Evolutionary conservation across 2,888 invertebrate species (phyloP), one percentile per base, ranked within the genome.

Genomic region (Sisyra nigra): DNA sequence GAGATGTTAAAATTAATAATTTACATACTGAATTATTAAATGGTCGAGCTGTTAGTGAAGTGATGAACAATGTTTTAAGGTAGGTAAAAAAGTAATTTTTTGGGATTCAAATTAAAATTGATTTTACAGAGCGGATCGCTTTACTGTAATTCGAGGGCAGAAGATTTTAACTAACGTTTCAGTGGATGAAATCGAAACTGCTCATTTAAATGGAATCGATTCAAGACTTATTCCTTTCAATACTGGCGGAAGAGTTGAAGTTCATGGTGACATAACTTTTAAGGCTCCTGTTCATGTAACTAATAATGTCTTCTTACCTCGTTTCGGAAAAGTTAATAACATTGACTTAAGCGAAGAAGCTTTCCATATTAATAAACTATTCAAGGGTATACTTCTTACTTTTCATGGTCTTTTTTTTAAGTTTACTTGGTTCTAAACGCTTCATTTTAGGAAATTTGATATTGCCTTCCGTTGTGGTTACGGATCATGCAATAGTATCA

Each of bases 101-200:
- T n/a, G 31, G 10, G 10, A 30, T 30, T 17, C 14, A 17, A 37
- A 17, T 38, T n/a, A n/a, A n/a, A n/a, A n/a, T 15, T 17, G 10
- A 7, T 15, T 13, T 40, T 40, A 2, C 17, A 31, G 32, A 31
- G 17, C 10, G 3, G 31, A 40, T 14, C 11, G 14, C 13, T 15
- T 19, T 8, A 15, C 17, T 13, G 11, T 18, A 14, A 53, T 59
- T 19, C 34, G 41, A 3, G 54, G 55, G 10, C 48, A 51, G 14
- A 63, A 61, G 51, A 55, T 51, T 1, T 58, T 63, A 41, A 47
- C 45, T 11, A 52, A 56, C 47, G 32, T 60, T 29, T 39, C 50
- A 35, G 50, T 57, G 1, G 47, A 57, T 14, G 46, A 54, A 41
- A 30, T 62, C 18, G 50, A 48, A 35, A 56, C 63, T 44, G 48